Evolutionary conservation across 1,140 invertebrate genomes (phyloP).

Genomic region (Eumaeus atala): DNA sequence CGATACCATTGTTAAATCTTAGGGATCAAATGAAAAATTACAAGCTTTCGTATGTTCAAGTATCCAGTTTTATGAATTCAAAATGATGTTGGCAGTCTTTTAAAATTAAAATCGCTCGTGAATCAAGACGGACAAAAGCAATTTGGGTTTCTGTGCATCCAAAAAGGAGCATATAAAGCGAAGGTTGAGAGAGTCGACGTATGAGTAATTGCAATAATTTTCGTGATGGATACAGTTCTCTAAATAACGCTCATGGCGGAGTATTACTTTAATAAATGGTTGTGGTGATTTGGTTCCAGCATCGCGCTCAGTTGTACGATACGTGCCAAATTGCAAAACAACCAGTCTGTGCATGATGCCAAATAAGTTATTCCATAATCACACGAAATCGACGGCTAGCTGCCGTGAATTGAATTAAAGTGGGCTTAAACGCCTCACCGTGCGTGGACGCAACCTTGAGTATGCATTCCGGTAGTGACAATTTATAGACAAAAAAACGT

Average conservation of each 20-base stretch:
- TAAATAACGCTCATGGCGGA: conserved; percentile 46
- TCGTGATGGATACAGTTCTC: conserved; percentile 48
- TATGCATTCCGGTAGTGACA: too few relatives aligned
- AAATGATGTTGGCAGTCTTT: conserved; percentile 10
- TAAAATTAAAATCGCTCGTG: conserved; percentile 14
- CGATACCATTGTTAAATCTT: too few relatives aligned
- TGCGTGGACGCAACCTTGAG: too few relatives aligned
- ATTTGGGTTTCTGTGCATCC: conserved; percentile 29
- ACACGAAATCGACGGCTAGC: conserved; percentile 13
- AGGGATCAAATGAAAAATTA: not conserved
- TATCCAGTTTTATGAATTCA: conserved; percentile 2
- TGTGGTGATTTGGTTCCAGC: conserved; percentile 37
- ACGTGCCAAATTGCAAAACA: conserved; percentile 49
- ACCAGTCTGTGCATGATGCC: conserved; percentile 34
- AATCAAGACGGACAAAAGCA: conserved; percentile 20
- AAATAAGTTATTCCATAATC: conserved; percentile 40
- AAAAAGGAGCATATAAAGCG: conserved; percentile 26
- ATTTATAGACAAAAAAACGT: too few relatives aligned
- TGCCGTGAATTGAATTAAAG: conserved; percentile 4
- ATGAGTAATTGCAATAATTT: conserved; percentile 53
- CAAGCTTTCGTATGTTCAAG: not conserved
- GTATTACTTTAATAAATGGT: conserved; percentile 53
- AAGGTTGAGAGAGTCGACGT: conserved; percentile 26
- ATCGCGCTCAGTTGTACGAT: conserved; percentile 33
- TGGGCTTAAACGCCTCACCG: not conserved